Evolutionary conservation across 2,797 vertebrate species (phyloP), one percentile per base, ranked within the genome.

Genomic region (Danio kyathit): DNA sequence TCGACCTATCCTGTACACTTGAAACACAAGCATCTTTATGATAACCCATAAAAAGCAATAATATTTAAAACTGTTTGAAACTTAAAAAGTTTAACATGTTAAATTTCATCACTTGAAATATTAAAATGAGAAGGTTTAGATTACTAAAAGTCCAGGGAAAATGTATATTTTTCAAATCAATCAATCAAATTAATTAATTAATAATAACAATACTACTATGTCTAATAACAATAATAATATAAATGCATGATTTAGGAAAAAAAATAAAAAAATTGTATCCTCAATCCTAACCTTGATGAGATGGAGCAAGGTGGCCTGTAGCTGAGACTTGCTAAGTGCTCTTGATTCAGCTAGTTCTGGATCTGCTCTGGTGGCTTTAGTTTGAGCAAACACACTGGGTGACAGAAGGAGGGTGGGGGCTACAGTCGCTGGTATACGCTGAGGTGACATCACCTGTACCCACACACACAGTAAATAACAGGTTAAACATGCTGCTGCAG

Each of bases 291-390:
- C 97, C 96, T 96, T 95, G 75, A 99, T 92, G 80, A 98, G 94
- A 87, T 96, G 92, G 5, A 99, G 89, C 40, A 99, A 92, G 0
- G 95, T 93, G 76, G 95, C 94, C 88, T 97, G 96, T 16, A 99
- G 94, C 88, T 99, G 97, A 66, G 80, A 82, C 90, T 93, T 96
- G 3, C 91, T 95, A 74, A 98, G 88, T 0, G 92, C 86, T 77
- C 77, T 72, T 83, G 82, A 40, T 80, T 96, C 94, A 41, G 41
- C 70, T 74, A 78, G 69, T 0, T 92, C 85, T 46, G 88, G 73
- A 44, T 83, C 87, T n/a, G 78, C 81, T 82, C 51, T 90, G 88
- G 0, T 87, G 67, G 88, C 56, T 49, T 92, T 90, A 61, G 91
- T 69, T 82, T 96, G 96, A 40, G 89, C 85, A 87, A 98, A 98